Evolutionary conservation across 2,113 vertebrate species (phyloP).

Genomic region (Myodes glareolus): DNA sequence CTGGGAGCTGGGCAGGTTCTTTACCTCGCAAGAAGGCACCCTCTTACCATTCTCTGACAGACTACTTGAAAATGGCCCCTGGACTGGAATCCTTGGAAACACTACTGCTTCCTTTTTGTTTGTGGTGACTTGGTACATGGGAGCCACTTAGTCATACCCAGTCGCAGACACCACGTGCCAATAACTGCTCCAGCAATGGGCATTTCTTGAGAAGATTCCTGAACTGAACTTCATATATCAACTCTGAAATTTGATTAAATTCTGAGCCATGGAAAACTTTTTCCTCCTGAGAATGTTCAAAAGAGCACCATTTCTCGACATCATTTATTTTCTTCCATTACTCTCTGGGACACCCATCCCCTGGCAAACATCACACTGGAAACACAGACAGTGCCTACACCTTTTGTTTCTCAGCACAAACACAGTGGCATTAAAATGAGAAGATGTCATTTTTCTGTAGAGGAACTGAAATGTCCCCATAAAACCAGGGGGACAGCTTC

Average conservation of each 20-base stretch:
- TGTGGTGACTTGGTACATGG: background rate
- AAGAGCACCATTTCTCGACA: background rate
- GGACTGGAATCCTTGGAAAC: background rate
- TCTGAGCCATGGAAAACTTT: background rate
- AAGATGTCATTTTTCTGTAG: background rate
- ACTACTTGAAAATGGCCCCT: background rate
- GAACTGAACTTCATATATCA: background rate
- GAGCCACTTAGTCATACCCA: background rate
- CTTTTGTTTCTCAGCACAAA: background rate
- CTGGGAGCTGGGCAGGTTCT: background rate
- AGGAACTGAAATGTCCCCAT: background rate
- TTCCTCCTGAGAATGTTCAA: background rate
- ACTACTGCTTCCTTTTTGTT: background rate
- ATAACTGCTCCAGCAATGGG: background rate
- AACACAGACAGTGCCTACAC: no score
- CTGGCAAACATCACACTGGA: background rate
- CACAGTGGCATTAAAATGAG: background rate
- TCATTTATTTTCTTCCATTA: background rate
- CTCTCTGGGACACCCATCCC: background rate
- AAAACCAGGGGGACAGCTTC: background rate
- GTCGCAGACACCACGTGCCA: background rate
- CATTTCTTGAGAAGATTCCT: conserved; percentile 3
- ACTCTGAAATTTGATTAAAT: background rate
- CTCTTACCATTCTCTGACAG: background rate
- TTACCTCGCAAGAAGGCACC: no score